A percentile compares a stretch with the other conserved stretches of the same genome.
phyloP scores from a whole-genome alignment of 1,140 invertebrate species.

The Ceratosolen fusciceps region DNA sequence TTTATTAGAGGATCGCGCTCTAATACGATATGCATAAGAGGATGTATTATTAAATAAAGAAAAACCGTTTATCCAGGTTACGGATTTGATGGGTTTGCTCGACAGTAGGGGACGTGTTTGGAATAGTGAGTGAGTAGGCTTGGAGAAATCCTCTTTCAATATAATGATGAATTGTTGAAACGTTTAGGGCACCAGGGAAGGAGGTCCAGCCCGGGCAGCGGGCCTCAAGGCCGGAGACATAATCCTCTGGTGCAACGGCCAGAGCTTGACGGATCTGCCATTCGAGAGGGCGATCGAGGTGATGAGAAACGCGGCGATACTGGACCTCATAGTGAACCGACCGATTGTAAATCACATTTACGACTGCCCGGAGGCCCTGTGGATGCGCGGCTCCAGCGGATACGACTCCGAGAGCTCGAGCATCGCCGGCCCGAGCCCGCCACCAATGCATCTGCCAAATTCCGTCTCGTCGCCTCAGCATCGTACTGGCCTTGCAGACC shows the following conservation, averaged over 20 bases:
- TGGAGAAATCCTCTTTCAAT: too few relatives aligned
- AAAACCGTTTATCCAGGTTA: too few relatives aligned
- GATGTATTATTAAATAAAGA: too few relatives aligned
- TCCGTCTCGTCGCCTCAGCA: conserved; percentile 60
- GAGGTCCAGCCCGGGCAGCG: conserved; percentile 87
- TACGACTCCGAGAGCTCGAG: conserved; percentile 68
- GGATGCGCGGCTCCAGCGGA: conserved; percentile 66
- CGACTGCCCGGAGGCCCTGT: conserved; percentile 65
- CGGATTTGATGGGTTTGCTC: too few relatives aligned
- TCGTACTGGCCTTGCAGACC: conserved; percentile 47
- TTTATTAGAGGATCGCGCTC: too few relatives aligned
- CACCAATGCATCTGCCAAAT: conserved; percentile 50
- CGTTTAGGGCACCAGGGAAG: conserved; percentile 93
- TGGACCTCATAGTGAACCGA: conserved; percentile 67
- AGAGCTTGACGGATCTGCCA: conserved; percentile 65
- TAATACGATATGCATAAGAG: too few relatives aligned
- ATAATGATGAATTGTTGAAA: too few relatives aligned
- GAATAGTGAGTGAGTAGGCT: too few relatives aligned
- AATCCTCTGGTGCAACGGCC: conserved; percentile 90
- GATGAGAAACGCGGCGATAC: conserved; percentile 64
- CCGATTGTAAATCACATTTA: conserved; percentile 63
- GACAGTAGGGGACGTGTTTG: too few relatives aligned
- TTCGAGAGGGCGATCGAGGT: conserved; percentile 68
- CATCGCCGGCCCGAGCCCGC: conserved; percentile 58
- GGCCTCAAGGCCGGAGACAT: conserved; percentile 93